phyloP scores from a whole-genome alignment of 2,797 vertebrate species.

The Neosilurus mollespiculum region DNA sequence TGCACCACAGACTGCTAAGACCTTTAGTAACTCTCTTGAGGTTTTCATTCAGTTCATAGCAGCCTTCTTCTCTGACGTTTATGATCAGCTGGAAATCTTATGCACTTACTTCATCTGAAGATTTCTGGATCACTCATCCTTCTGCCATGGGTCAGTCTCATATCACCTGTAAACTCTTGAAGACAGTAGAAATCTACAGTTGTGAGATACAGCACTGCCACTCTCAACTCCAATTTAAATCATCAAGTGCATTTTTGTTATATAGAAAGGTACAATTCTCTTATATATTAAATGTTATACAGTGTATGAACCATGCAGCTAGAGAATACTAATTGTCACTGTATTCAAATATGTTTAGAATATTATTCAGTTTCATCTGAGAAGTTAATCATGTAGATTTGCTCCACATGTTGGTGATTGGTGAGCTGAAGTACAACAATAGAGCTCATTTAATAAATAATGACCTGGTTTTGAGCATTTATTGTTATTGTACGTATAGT shows the following conservation, averaged over 20 bases:
- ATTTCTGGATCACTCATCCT: background rate
- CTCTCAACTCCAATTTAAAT: background rate
- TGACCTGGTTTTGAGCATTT: background rate
- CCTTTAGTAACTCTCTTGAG: background rate
- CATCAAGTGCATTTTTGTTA: background rate
- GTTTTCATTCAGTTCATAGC: background rate
- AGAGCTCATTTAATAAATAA: background rate
- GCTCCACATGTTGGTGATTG: background rate
- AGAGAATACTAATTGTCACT: background rate
- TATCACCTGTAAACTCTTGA: background rate
- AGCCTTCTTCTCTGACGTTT: background rate
- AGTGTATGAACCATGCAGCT: background rate
- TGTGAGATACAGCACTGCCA: background rate
- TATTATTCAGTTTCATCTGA: background rate
- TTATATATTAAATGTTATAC: background rate
- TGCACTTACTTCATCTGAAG: conserved; percentile 2
- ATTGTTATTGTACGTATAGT: background rate
- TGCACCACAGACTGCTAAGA: conserved; percentile 35
- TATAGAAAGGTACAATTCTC: background rate
- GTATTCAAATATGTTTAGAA: background rate
- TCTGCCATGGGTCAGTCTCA: background rate
- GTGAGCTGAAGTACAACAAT: background rate
- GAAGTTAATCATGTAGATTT: background rate
- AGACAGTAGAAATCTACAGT: background rate
- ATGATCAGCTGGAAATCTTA: conserved; percentile 14